Evolutionary conservation across 2,113 vertebrate species (phyloP).

Genomic region (Strix aluco): DNA sequence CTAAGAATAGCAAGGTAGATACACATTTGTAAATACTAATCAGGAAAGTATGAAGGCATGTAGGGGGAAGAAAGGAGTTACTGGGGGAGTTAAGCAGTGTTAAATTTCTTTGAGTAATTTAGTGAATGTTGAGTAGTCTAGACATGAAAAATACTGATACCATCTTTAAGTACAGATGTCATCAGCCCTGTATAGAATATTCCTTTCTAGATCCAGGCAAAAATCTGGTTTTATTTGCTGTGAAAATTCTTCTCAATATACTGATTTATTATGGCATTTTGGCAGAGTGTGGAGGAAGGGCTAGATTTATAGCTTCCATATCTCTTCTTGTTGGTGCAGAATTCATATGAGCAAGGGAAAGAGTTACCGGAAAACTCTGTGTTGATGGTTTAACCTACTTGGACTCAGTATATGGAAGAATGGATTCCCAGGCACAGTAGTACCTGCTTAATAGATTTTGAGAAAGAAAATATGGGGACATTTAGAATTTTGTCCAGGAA

Average conservation of each 20-base stretch:
- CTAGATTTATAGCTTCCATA: background rate
- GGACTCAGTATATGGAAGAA: background rate
- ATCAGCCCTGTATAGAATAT: conserved; percentile 1
- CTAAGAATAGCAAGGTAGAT: conserved; percentile 30
- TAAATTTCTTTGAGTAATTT: conserved; percentile 51
- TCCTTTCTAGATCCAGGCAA: background rate
- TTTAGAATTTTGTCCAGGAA: background rate
- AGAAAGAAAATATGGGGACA: background rate
- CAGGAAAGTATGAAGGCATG: conserved; percentile 14
- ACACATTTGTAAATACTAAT: background rate
- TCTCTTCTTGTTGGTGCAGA: background rate
- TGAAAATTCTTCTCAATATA: background rate
- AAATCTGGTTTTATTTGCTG: background rate
- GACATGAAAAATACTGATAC: conserved; percentile 27
- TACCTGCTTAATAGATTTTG: background rate
- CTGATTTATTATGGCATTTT: background rate
- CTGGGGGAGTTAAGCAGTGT: background rate
- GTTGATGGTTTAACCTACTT: background rate
- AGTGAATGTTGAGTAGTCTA: conserved; percentile 31
- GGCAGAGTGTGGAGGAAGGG: background rate
- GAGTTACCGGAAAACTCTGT: background rate
- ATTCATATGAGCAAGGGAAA: background rate
- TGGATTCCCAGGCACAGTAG: background rate
- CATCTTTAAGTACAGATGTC: background rate
- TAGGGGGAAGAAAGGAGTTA: background rate